Base-by-base conservation (phyloP, 2,888 invertebrate genomes). In the Lucinisca nassula region DNA sequence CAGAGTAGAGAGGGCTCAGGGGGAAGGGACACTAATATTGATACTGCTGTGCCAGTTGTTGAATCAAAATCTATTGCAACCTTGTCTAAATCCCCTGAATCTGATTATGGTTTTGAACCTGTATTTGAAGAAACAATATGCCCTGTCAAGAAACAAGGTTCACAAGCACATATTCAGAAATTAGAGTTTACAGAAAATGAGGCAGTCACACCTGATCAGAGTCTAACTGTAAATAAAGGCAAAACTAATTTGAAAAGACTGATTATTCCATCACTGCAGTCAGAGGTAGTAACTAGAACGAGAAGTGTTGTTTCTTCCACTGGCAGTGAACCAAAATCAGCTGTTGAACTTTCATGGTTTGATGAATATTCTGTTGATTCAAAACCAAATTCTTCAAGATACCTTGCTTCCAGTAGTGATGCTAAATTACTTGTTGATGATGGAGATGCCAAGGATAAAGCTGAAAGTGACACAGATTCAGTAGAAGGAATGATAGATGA, bases 401-500 rank as follows among this genome's bases (percentile, higher is more conserved):
- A 78, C 27, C 35, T 12, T 14, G 38, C 8, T 27, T n/a, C 6
- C 4, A 35, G n/a, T 21, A 27, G 27, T 49, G 67, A 67, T 21
- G 30, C 27, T 24, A 21, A 67, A 17, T 32, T 67, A 35, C 35
- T 35, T 67, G 49, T 45, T n/a, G 74, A 49, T 45, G 45, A 40
- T 38, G n/a, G 3, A 14, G 45, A 21, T 32, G 8, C 12, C 1
- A 40, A 74, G 38, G 40, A 40, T 17, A 79, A 85, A 30, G 51
- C 61, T 30, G 78, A 80, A 14, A 85, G 83, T 35, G 87, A 90
- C 24, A 73, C 87, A 21, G 90, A 87, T 73, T 90, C 89, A 27
- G 82, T 90, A n/a, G 90, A 85, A 72, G 84, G 82, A 27, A 82
- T 90, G 85, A 85, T 86, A 51, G 87, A 88, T 55, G 73, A 84